phyloP scores from a whole-genome alignment of 2,797 vertebrate genomes.

The Phataginus tetradactyla region DNA sequence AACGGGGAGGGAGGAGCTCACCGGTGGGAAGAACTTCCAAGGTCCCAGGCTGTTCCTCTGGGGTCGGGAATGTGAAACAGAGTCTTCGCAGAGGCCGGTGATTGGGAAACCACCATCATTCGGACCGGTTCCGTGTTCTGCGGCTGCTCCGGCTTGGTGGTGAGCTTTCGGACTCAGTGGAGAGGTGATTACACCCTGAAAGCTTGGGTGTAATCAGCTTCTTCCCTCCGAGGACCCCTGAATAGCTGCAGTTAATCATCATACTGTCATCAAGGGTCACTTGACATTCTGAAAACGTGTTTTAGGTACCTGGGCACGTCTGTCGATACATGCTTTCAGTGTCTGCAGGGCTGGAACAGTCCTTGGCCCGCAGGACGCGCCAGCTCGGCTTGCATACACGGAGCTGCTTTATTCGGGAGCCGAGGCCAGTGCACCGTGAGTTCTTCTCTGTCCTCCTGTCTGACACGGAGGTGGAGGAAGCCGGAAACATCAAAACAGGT shows the following conservation, averaged over 20 bases:
- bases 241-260: constrained; percentile 41
- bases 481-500: neutral
- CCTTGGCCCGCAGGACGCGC: neutral
- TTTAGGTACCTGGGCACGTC: constrained; percentile 55
- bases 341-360: neutral
- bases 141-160: constrained; percentile 22
- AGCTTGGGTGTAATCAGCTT: neutral
- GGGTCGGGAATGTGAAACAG: constrained; percentile 67
- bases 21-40: constrained; percentile 32
- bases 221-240: neutral
- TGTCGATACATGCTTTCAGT: constrained; percentile 31
- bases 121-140: constrained; percentile 12
- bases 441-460: neutral
- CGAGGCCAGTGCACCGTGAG: neutral
- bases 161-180: constrained; percentile 38
- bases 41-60: constrained; percentile 41
- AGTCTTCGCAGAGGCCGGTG: constrained; percentile 21
- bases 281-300: constrained; percentile 69
- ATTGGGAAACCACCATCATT: constrained; percentile 60
- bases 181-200: constrained; percentile 14
- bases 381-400: constrained; percentile 1
- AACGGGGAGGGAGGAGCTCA: neutral
- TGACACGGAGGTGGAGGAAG: constrained; percentile 53
- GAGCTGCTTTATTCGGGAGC: constrained; percentile 15
- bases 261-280: neutral